Evolutionary conservation across 2,113 vertebrate species (phyloP).

Genomic region (Myotis davidii): DNA sequence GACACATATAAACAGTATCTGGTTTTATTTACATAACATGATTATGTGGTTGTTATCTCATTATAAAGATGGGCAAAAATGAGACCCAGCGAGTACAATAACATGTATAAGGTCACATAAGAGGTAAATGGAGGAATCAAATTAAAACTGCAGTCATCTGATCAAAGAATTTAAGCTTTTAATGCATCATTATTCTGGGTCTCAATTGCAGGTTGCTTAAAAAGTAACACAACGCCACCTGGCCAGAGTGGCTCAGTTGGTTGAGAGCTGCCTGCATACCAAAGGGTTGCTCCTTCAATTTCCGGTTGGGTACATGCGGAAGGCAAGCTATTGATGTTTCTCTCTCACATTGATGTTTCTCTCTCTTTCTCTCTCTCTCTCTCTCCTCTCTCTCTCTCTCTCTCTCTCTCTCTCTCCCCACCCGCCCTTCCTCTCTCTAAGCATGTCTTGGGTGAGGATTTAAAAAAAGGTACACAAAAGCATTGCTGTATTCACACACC

Average conservation of each 20-base stretch:
- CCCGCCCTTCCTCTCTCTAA: not conserved
- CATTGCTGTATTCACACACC: not conserved
- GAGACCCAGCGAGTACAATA: not conserved
- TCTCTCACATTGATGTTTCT: not conserved
- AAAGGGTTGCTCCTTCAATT: not conserved
- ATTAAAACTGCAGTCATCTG: not conserved
- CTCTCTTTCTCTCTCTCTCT: not conserved
- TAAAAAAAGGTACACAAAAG: constrained; percentile 1
- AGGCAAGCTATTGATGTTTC: not conserved
- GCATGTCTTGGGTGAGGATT: too few relatives aligned
- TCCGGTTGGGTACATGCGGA: not conserved
- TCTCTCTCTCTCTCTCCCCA: too few relatives aligned
- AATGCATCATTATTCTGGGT: not conserved
- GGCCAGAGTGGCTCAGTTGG: not conserved
- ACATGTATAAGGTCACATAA: not conserved
- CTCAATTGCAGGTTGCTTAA: not conserved
- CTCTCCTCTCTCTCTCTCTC: too few relatives aligned
- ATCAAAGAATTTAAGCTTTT: not conserved
- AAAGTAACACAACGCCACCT: not conserved
- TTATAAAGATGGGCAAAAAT: not conserved
- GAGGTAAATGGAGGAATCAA: not conserved
- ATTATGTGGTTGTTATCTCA: not conserved
- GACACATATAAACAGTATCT: not conserved
- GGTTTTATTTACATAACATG: not conserved
- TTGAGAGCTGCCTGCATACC: not conserved